phyloP scores from a whole-genome alignment of 2,888 invertebrate species.

The Silvanus unidentatus region DNA sequence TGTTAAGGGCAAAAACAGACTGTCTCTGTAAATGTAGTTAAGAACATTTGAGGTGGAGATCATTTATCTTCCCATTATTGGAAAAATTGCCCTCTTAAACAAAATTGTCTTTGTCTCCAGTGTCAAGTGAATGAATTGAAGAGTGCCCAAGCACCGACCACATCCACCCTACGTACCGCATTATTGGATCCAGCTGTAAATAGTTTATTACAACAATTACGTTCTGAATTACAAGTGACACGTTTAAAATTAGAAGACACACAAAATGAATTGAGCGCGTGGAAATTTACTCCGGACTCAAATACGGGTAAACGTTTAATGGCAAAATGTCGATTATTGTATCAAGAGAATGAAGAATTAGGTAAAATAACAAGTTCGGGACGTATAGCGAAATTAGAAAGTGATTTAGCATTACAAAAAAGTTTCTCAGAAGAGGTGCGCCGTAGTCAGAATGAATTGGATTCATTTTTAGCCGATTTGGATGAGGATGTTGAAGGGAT shows the following conservation, averaged over 20 bases:
- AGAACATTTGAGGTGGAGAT: constrained; percentile 23
- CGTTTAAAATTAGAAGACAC: constrained; percentile 92
- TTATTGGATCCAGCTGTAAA: constrained; percentile 94
- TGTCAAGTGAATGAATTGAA: constrained; percentile 92
- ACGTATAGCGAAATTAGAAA: constrained; percentile 89
- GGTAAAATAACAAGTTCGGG: constrained; percentile 95
- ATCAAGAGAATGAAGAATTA: constrained; percentile 96
- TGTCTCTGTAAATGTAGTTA: constrained; percentile 22
- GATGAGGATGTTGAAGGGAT: constrained; percentile 98
- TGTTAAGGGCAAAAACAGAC: too few species aligned
- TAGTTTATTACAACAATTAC: constrained; percentile 82
- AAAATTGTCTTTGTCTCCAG: constrained; percentile 46
- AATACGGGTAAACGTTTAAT: constrained; percentile 96
- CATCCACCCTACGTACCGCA: constrained; percentile 70
- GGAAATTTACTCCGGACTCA: constrained; percentile 99
- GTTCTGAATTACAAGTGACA: constrained; percentile 82
- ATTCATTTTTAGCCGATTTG: constrained; percentile 90
- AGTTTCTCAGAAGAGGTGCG: constrained; percentile 95
- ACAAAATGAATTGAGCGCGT: constrained; percentile 94
- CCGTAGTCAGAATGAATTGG: constrained; percentile 92
- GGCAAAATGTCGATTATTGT: constrained; percentile 91
- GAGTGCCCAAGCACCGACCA: constrained; percentile 76
- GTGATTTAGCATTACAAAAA: constrained; percentile 90
- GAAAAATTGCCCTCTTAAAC: background rate
- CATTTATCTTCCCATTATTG: constrained; percentile 11